Base-by-base conservation (phyloP, 2,113 vertebrate genomes). In the Syrmaticus mikado region DNA sequence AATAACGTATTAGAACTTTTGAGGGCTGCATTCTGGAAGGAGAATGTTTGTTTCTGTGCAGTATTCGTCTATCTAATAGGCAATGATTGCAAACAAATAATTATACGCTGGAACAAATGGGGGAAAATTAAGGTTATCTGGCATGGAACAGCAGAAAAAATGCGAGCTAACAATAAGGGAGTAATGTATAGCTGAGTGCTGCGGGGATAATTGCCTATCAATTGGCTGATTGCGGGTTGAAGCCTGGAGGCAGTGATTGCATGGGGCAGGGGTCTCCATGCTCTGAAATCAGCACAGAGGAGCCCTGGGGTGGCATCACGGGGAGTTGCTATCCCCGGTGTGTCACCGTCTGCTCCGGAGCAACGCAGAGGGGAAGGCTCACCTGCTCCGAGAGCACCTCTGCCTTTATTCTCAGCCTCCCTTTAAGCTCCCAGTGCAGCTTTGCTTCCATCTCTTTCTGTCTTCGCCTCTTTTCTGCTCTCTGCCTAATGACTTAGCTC, bases 81-180 rank as follows among this genome's bases (percentile, higher is more conserved):
- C 96, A 90, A 84, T 96, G 96, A 98, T 97, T 97, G 97, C 95
- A 97, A 97, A 95, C 84, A 97, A 97, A 98, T 96, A 97, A 97
- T 97, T 96, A 93, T 92, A 91, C 5, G 21, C 79, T 93, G 87
- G 85, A 96, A 97, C 88, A 97, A 97, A 97, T 87, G 82, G 90
- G 94, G 62, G 2, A 89, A 95, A 97, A 97, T 97, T 96, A 96
- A 97, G 95, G 93, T 96, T 96, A 94, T 97, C 95, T 97, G 97
- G 96, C 90, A n/a, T n/a, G 58, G 85, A 95, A 94, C 94, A 65
- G 93, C 92, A 58, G 50, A 5, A 74, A 81, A 75, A n/a, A 48
- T 45, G 81, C n/a, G 41, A 48, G 61, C 61, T 62, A 94, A 71
- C 70, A 92, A 86, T 87, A 64, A 88, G 70, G 74, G 55, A 81